Conservation (phyloP, 2,797 vertebrate genomes). For the Sylvia borin region DNA sequence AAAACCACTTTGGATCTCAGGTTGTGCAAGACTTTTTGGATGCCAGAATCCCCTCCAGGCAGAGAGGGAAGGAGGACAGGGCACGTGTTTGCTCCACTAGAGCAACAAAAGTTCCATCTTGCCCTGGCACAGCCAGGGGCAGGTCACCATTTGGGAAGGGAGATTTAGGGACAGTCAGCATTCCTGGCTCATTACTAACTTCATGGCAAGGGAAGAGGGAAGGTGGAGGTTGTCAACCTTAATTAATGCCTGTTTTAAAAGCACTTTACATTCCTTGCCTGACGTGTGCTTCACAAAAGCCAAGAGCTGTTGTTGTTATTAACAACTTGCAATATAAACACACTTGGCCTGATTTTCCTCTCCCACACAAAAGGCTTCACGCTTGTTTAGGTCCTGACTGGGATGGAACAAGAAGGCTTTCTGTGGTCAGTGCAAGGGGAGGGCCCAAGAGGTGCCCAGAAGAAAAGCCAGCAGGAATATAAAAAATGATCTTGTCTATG, state of each 20-base stretch:
- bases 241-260: slow-evolving; percentile 18
- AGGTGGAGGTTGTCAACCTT: neutral
- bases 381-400: neutral
- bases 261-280: neutral
- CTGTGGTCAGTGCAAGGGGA: neutral
- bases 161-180: neutral
- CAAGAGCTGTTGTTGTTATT: slow-evolving; percentile 21
- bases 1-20: accelerated
- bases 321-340: slow-evolving; percentile 22
- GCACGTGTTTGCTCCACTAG: neutral
- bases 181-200: neutral
- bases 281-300: neutral
- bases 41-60: neutral
- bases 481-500: neutral
- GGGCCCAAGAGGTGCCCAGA: neutral
- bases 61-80: too few species aligned
- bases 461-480: neutral
- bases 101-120: neutral
- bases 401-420: neutral
- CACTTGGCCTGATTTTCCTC: slow-evolving; percentile 49
- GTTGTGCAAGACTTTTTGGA: neutral
- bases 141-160: neutral
- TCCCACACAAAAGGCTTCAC: neutral
- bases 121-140: neutral
- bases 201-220: neutral